Base-by-base conservation (phyloP, 2,888 invertebrate genomes). In the Chloromyia formosa region DNA sequence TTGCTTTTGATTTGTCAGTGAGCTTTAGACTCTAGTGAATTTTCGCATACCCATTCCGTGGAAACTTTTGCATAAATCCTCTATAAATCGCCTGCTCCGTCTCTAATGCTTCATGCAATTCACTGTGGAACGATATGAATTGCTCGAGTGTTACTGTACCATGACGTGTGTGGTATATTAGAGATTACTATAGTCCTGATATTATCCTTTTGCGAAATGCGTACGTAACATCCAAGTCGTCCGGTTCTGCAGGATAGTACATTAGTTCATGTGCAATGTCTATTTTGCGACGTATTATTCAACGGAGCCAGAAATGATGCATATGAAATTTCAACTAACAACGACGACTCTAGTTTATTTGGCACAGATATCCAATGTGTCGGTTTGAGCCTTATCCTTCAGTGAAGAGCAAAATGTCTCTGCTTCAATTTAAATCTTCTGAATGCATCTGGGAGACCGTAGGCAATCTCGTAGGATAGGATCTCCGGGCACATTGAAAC, bases 1-100 rank as follows among this genome's bases (percentile, higher is more conserved):
- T 45, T 73, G 61, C 23, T 61, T 73, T 73, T 60, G 60, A 73
- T 73, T 73, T 73, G 73, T 61, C 60, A 58, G 56, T 58, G 18
- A 56, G 53, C 35, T 35, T 40, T 10, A 20, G 58, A 23, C 58
- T 9, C 9, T n/a, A 35, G 27, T 35, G 27, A 20, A 10, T 20
- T 49, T 45, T 20, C 40, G 58, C 35, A 5, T n/a, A 49, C 4
- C 35, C 20, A 10, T 35, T 40, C 56, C 69, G 3, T 40, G n/a
- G 14, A 58, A 35, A 71, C 10, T 71, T 58, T 49, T 49, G 18
- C 71, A 58, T 71, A 56, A 58, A 71, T 71, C 71, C 58, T 71
- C n/a, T 35, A 22, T 16, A 58, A 71, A 58, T 40, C 71, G 14
- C 18, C 58, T 58, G 58, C 7, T 58, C 58, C 56, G 56, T 49